phyloP scores from a whole-genome alignment of 2,888 invertebrate genomes.

The Bedellia somnulentella region DNA sequence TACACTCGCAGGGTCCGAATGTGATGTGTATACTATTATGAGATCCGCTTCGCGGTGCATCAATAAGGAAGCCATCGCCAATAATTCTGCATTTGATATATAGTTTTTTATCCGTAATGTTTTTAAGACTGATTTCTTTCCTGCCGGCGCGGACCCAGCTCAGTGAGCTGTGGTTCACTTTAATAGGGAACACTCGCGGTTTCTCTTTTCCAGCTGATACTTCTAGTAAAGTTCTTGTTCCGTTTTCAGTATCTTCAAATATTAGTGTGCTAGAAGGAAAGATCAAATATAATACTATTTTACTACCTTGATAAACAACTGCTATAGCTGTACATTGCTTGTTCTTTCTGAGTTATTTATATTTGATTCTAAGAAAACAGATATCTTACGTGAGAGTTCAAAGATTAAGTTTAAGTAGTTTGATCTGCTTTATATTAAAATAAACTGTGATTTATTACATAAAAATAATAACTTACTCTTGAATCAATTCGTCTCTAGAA shows the following conservation, averaged over 20 bases:
- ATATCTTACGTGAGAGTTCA: no score
- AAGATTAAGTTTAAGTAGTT: no score
- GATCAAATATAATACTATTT: no score
- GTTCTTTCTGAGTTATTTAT: no score
- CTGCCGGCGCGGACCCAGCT: conserved; percentile 38
- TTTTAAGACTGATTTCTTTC: conserved; percentile 42
- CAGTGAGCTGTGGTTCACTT: conserved; percentile 29
- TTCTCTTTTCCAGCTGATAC: conserved; percentile 26
- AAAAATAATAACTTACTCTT: conserved; percentile 24
- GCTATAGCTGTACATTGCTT: no score
- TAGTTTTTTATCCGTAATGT: conserved; percentile 28
- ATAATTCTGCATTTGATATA: conserved; percentile 32
- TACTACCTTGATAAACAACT: no score
- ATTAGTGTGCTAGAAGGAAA: conserved; percentile 30
- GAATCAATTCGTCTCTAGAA: conserved; percentile 15
- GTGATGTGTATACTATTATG: conserved; percentile 21
- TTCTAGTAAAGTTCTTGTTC: conserved; percentile 22
- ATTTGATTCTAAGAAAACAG: no score
- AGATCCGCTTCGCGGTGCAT: conserved; percentile 26
- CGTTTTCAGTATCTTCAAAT: conserved; percentile 29
- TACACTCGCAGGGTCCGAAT: conserved; percentile 32
- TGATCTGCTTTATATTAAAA: no score
- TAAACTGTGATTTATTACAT: no score
- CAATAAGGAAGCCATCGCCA: conserved; percentile 41
- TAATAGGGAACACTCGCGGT: conserved; percentile 34